These are phyloP conservation scores for Polydrusus pterygomalis DNA, from an alignment of 2,888 invertebrate genomes.

Conservation along the genomic window DNA sequence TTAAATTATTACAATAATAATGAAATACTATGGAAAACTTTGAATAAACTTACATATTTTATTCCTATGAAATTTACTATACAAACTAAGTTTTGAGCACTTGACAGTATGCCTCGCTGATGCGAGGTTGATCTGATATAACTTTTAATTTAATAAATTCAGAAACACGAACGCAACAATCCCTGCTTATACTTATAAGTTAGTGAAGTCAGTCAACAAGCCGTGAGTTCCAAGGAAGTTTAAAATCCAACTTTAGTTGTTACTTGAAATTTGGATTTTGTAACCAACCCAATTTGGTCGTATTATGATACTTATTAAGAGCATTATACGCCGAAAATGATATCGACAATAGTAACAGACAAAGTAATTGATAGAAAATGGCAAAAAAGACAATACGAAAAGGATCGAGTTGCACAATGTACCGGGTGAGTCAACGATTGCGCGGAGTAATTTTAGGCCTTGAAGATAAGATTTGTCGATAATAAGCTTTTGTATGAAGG, in stretches of 20 bases:
- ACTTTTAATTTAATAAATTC: slow-evolving; percentile 52
- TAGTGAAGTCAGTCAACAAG: slow-evolving; percentile 49
- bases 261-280: slow-evolving; percentile 22
- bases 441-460: no score
- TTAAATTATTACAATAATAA: slow-evolving; percentile 24
- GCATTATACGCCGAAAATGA: no score
- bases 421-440: no score
- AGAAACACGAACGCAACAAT: slow-evolving; percentile 51
- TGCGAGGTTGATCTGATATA: slow-evolving; percentile 49
- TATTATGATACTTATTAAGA: slow-evolving; percentile 21
- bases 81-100: slow-evolving; percentile 38
- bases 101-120: slow-evolving; percentile 38
- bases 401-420: no score
- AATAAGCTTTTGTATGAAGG: no score
- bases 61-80: slow-evolving; percentile 40
- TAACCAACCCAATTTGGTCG: slow-evolving; percentile 19
- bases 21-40: slow-evolving; percentile 16
- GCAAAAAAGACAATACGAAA: no score
- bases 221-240: slow-evolving; percentile 46
- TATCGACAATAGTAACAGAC: no score
- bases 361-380: no score
- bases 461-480: no score
- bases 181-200: slow-evolving; percentile 48
- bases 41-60: slow-evolving; percentile 38
- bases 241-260: slow-evolving; percentile 41